Base-by-base conservation (phyloP, 2,888 invertebrate genomes). In the Drosophila longiperda region DNA sequence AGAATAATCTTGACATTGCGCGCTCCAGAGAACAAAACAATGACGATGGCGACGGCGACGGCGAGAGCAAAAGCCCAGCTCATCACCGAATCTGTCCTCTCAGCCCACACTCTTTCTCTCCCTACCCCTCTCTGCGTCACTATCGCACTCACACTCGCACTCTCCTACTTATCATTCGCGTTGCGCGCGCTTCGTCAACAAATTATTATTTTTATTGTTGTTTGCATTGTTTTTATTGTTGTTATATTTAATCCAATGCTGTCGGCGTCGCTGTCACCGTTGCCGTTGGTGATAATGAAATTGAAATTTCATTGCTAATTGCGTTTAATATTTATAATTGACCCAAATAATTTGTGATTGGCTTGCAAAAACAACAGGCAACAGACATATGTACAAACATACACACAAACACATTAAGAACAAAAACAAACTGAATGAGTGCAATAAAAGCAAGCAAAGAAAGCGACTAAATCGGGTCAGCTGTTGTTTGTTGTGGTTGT, bases 231-330 rank as follows among this genome's bases (percentile, higher is more conserved):
- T 59, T 62, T 48, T 58, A 26, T 33, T 57, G 53, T 36, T 68
- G 9, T n/a, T 23, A 23, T 57, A 20, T 20, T 32, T 29, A 42
- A 64, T 42, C 33, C 59, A 26, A 29, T 38, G 64, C 58, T 50
- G 58, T 33, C 53, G 65, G 49, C 75, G 66, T 67, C 67, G 67
- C 34, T n/a, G 57, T 38, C 53, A 15, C 12, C 40, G 69, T 66
- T 26, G 72, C 54, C 72, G 73, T 67, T 71, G 74, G 78, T 88
- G 87, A 88, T 88, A 88, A 88, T 88, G 87, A 88, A 88, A 90
- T 78, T 83, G 88, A 90, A 90, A 88, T 90, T 88, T 88, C 90
- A 90, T 88, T 88, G 87, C 87, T 86, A 88, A 88, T 87, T 88
- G 83, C 88, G 83, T 80, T 82, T 87, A 84, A 87, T 84, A 85